Base-by-base conservation (phyloP, 1,140 invertebrate genomes). In the Streblospio benedicti region DNA sequence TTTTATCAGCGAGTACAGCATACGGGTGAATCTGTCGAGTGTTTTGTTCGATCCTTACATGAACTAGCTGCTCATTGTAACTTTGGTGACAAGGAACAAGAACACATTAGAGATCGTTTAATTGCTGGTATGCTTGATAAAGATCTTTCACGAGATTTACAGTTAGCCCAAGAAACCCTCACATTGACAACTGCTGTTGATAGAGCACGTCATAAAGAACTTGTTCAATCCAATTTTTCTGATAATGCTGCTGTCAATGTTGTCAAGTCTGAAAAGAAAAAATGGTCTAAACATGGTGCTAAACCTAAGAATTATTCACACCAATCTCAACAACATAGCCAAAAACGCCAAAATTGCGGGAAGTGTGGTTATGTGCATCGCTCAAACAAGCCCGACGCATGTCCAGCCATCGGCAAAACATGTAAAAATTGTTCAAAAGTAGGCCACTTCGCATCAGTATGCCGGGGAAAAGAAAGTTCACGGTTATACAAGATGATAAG, bases 331-430 rank as follows among this genome's bases (percentile, higher is more conserved):
- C n/a, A n/a, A n/a, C n/a, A n/a, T n/a, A n/a, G n/a, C n/a, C n/a
- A n/a, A n/a, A n/a, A n/a, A n/a, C n/a, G n/a, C n/a, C n/a, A n/a
- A n/a, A n/a, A n/a, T n/a, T 44, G 33, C 30, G 62, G 64, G 61
- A 52, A 67, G 58, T 32, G n/a, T 1, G 6, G 20, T 28, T 56
- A 54, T 9, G 60, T 66, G 23, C 63, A 65, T 20, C 49, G 41
- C 4, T 18, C 12, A 4, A 59, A 65, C 0, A 60, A n/a, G n/a
- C n/a, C n/a, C n/a, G n/a, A n/a, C n/a, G n/a, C n/a, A n/a, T n/a
- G n/a, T n/a, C n/a, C n/a, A n/a, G n/a, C n/a, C n/a, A n/a, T n/a
- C n/a, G n/a, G n/a, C n/a, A n/a, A n/a, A n/a, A n/a, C n/a, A n/a
- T n/a, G n/a, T n/a, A n/a, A n/a, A n/a, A n/a, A n/a, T n/a, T n/a